These are phyloP conservation scores for Syrmaticus mikado DNA, from an alignment of 2,113 vertebrate genomes.

Conservation along the genomic window DNA sequence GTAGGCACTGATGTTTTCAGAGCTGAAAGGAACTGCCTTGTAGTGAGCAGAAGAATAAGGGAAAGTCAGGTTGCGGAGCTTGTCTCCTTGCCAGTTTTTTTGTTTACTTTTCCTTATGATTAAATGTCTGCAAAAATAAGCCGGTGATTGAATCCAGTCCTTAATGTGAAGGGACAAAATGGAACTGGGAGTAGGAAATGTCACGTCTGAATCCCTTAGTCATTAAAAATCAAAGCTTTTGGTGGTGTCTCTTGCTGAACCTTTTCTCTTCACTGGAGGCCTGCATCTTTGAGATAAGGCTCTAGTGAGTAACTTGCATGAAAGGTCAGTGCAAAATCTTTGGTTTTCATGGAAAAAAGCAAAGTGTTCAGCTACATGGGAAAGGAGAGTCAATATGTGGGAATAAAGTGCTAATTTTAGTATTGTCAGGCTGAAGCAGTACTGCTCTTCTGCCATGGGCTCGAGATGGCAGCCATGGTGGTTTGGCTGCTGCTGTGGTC, in stretches of 20 bases:
- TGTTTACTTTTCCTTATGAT: constrained; percentile 3
- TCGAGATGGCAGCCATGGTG: not conserved
- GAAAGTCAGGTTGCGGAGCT: not conserved
- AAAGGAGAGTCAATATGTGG: not conserved
- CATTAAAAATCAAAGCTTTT: constrained; percentile 33
- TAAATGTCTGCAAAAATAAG: constrained; percentile 48
- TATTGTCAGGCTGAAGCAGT: not conserved
- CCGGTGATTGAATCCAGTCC: constrained; percentile 1
- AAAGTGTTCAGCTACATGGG: not conserved
- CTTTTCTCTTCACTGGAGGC: not conserved
- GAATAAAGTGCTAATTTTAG: constrained; percentile 47
- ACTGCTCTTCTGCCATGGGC: not conserved
- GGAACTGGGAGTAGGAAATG: not conserved
- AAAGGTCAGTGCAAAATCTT: not conserved
- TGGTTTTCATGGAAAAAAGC: not conserved
- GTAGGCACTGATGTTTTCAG: not conserved
- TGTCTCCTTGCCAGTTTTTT: not conserved
- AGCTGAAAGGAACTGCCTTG: not conserved
- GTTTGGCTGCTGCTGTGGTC: not conserved
- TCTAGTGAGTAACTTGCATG: not conserved
- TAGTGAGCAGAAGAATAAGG: not conserved
- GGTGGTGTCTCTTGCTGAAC: not conserved
- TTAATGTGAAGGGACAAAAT: constrained; percentile 20
- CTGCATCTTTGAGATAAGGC: not conserved
- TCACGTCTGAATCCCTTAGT: not conserved